Evolutionary conservation across 2,888 invertebrate genomes (phyloP), one percentile per base, ranked within the genome.

Genomic region (Hyposoter didymator): DNA sequence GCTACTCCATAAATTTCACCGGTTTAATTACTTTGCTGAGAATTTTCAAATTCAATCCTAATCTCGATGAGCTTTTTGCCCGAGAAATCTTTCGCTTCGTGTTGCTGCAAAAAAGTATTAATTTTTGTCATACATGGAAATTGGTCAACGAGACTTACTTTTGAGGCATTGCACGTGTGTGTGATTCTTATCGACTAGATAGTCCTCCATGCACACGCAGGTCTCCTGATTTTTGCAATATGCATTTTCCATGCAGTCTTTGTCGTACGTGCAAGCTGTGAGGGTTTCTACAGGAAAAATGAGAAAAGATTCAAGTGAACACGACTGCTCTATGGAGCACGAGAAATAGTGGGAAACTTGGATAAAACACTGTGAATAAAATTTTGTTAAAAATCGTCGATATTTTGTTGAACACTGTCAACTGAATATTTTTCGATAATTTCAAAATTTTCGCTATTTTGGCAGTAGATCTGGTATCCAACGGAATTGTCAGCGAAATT

Each of bases 121-220:
- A 10, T 10, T 55, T 55, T 55, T 55, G 22, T 55, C 22, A 17
- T 5, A n/a, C n/a, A 39, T 39, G 12, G 17, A 45, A 62, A 62
- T 52, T 62, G 1, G 2, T 47, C 17, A 17, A 22, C 39, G 19
- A 49, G 2, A 84, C 86, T 87, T 90, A 94, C 94, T 91, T 93
- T 90, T 90, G 10, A 94, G 85, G 87, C 95, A 95, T 83, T 94
- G 92, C 76, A 93, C 93, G 87, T 89, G 91, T 2, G 94, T 94
- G 59, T 89, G 89, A 89, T 94, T 94, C 82, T 91, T 91, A 78
- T 92, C 91, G 43, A 94, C 93, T 83, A 93, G 92, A 81, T 92
- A 94, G 67, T 92, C 91, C 2, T 92, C 90, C 87, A 92, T 91
- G 89, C 95, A 95, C 84, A 93, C 92, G 85, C 95, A 95, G 64